Evolutionary conservation across 2,888 invertebrate genomes (phyloP).

Genomic region (Kuschelorhynchus macadamiae): DNA sequence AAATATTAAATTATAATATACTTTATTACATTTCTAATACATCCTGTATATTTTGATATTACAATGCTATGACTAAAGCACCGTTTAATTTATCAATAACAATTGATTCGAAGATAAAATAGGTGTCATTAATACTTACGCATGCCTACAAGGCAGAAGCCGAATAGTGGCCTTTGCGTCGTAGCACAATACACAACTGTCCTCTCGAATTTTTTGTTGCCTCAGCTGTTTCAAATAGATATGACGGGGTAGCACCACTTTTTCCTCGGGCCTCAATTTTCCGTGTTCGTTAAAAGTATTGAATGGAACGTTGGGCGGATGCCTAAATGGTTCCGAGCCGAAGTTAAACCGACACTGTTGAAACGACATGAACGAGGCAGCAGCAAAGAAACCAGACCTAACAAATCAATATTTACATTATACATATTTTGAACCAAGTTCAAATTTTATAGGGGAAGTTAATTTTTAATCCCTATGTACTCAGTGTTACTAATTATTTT

Average conservation of each 20-base stretch:
- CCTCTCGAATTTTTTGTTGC: conserved; percentile 82
- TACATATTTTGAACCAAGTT: too few relatives aligned
- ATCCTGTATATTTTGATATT: too few relatives aligned
- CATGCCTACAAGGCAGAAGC: conserved; percentile 86
- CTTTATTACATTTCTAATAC: too few relatives aligned
- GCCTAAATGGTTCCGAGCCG: conserved; percentile 84
- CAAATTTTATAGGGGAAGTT: too few relatives aligned
- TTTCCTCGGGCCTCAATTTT: conserved; percentile 81
- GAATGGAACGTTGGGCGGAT: conserved; percentile 79
- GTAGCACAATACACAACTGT: conserved; percentile 90
- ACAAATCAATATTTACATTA: conserved; percentile 55
- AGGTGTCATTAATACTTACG: conserved; percentile 76
- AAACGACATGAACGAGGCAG: conserved; percentile 97
- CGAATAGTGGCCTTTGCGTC: conserved; percentile 83
- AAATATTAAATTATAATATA: too few relatives aligned
- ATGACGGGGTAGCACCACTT: conserved; percentile 85
- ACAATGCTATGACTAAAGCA: too few relatives aligned
- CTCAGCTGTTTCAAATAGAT: conserved; percentile 82
- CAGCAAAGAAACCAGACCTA: conserved; percentile 92
- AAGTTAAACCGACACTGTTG: conserved; percentile 96
- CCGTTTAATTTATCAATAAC: too few relatives aligned
- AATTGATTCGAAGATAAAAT: too few relatives aligned
- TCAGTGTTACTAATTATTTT: too few relatives aligned
- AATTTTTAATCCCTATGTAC: too few relatives aligned
- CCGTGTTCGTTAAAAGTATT: conserved; percentile 85